Percentiles rank a stretch among this genome's conserved stretches.
phyloP scores from a whole-genome alignment of 2,113 vertebrate species.

The Vicugna pacos region DNA sequence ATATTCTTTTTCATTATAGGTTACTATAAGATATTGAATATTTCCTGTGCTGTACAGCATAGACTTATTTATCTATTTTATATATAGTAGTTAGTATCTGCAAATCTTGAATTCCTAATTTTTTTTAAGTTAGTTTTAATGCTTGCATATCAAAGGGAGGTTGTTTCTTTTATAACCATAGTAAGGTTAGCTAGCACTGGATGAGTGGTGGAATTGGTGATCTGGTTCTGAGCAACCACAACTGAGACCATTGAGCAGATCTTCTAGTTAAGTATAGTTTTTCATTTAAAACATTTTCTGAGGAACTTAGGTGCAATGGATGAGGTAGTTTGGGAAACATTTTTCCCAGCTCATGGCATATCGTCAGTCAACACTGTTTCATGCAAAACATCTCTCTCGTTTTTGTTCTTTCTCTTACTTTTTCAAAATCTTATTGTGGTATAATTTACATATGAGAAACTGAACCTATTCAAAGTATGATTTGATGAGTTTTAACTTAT shows the following conservation, averaged over 20 bases:
- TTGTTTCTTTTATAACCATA: not conserved
- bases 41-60: too few species aligned
- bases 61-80: too few species aligned
- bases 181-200: not conserved
- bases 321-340: not conserved
- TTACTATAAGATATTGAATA: too few species aligned
- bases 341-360: not conserved
- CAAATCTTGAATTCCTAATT: too few species aligned
- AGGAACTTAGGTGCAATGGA: not conserved
- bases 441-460: not conserved
- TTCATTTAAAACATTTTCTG: constrained; percentile 36
- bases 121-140: constrained; percentile 21
- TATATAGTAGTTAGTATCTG: too few species aligned
- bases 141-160: not conserved
- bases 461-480: not conserved
- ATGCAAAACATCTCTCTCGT: not conserved
- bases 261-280: not conserved
- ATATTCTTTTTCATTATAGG: too few species aligned
- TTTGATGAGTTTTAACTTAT: not conserved
- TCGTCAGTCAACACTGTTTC: not conserved
- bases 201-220: not conserved
- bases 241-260: not conserved
- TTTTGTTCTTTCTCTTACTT: not conserved
- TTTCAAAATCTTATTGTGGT: not conserved
- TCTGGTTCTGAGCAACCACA: not conserved